phyloP scores from a whole-genome alignment of 2,113 vertebrate genomes.

The Phasianus colchicus region DNA sequence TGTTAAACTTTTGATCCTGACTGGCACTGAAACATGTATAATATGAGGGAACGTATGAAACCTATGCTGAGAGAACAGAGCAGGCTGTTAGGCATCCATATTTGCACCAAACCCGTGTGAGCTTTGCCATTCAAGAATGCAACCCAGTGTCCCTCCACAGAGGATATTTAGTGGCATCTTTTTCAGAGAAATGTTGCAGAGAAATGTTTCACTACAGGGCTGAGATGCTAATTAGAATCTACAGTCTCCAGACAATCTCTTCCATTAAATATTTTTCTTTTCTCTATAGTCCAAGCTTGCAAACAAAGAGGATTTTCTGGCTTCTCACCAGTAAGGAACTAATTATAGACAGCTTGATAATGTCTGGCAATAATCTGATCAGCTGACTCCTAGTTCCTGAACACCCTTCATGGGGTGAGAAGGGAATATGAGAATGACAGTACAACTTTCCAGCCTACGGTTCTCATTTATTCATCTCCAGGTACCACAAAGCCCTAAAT shows the following conservation, averaged over 20 bases:
- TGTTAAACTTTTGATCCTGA: neutral
- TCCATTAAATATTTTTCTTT: constrained; percentile 43
- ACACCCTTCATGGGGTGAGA: constrained; percentile 42
- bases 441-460: constrained; percentile 15
- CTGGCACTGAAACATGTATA: neutral
- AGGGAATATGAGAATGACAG: constrained; percentile 9
- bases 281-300: constrained; percentile 41
- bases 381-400: constrained; percentile 27
- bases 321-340: constrained; percentile 54
- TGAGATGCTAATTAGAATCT: constrained; percentile 41
- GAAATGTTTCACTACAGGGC: neutral
- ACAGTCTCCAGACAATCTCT: constrained; percentile 48
- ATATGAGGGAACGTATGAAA: neutral
- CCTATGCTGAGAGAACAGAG: neutral
- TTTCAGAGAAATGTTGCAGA: neutral
- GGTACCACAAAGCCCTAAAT: constrained; percentile 35
- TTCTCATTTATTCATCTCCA: constrained; percentile 38
- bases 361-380: constrained; percentile 60
- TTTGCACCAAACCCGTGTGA: neutral
- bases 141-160: constrained; percentile 15
- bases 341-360: constrained; percentile 69
- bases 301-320: constrained; percentile 63
- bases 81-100: neutral
- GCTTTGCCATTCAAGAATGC: neutral
- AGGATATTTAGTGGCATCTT: neutral